Percentiles rank a stretch among this genome's conserved stretches.
Evolutionary conservation across 2,888 invertebrate genomes (phyloP).

Genomic region (Ernsta delagoae): DNA sequence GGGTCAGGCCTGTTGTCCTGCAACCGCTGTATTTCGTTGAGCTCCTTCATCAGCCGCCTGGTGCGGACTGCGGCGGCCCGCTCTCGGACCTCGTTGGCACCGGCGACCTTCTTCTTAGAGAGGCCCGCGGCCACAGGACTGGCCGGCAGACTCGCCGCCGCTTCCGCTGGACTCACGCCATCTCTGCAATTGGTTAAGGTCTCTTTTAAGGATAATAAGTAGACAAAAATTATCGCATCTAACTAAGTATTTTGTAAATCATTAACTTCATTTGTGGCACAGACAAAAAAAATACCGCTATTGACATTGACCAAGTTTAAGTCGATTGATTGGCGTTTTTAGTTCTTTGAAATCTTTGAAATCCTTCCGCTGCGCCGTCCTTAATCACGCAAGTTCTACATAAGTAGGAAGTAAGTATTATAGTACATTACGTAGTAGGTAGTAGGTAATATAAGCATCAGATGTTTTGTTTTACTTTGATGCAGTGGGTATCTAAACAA

Average conservation of each 20-base stretch:
- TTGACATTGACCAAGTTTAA: neutral
- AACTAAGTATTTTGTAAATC: no score
- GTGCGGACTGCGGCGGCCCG: slow-evolving; percentile 61
- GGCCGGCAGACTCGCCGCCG: slow-evolving; percentile 73
- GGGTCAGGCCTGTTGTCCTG: slow-evolving; percentile 89
- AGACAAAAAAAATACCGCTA: neutral
- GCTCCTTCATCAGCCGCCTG: slow-evolving; percentile 70
- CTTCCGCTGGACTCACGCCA: slow-evolving; percentile 79
- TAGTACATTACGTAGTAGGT: no score
- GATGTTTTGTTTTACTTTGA: slow-evolving; percentile 6
- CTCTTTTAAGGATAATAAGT: no score
- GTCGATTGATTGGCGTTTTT: neutral
- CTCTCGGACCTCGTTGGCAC: slow-evolving; percentile 71
- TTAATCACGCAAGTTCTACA: slow-evolving; percentile 24
- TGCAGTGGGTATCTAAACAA: slow-evolving; percentile 28
- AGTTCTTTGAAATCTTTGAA: slow-evolving; percentile 9
- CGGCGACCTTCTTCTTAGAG: slow-evolving; percentile 70
- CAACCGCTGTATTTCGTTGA: slow-evolving; percentile 90
- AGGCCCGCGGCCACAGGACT: slow-evolving; percentile 80
- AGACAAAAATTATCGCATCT: neutral
- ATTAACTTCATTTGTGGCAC: no score
- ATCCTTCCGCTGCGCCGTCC: neutral
- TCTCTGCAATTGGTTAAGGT: slow-evolving; percentile 58
- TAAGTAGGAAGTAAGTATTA: neutral
- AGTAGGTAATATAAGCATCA: no score